Evolutionary conservation across 2,888 invertebrate species (phyloP).

Genomic region (Esperia sulphurella): DNA sequence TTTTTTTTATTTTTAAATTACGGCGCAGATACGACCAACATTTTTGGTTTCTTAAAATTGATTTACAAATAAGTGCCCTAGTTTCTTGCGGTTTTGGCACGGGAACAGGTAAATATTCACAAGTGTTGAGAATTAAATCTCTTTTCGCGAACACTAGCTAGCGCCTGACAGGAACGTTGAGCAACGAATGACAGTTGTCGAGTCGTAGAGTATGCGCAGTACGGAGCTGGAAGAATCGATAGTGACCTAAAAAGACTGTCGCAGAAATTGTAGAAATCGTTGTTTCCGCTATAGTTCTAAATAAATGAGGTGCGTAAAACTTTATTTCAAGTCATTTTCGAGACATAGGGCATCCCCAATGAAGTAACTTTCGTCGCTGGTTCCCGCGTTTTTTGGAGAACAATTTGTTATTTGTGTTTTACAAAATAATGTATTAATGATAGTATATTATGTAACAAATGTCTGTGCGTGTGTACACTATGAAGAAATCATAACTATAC

Average conservation of each 20-base stretch:
- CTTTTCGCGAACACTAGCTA: slow-evolving; percentile 2
- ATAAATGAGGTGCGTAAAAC: too few species aligned
- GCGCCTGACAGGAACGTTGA: slow-evolving; percentile 14
- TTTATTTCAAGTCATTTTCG: too few species aligned
- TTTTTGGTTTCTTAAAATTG: slow-evolving; percentile 3
- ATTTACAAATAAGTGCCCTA: slow-evolving; percentile 1
- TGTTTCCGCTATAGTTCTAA: too few species aligned
- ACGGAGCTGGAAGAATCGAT: slow-evolving; percentile 6
- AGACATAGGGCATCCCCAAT: too few species aligned
- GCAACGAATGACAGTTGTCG: slow-evolving; percentile 17
- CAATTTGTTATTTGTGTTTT: too few species aligned
- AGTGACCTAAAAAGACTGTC: neutral
- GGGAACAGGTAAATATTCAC: slow-evolving; percentile 1
- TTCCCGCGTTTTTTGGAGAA: too few species aligned
- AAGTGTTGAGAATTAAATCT: neutral
- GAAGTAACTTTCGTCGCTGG: too few species aligned
- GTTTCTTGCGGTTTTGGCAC: slow-evolving; percentile 8
- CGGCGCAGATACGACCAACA: slow-evolving; percentile 11
- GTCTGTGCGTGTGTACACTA: too few species aligned
- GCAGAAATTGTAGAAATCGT: too few species aligned
- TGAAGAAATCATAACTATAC: too few species aligned
- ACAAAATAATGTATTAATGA: too few species aligned
- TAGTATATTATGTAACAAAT: too few species aligned
- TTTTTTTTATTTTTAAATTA: neutral
- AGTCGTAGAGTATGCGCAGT: slow-evolving; percentile 14